A percentile compares a stretch with the other conserved stretches of the same genome.
Conservation (phyloP, 2,113 vertebrate genomes). For the Petromus typicus region DNA sequence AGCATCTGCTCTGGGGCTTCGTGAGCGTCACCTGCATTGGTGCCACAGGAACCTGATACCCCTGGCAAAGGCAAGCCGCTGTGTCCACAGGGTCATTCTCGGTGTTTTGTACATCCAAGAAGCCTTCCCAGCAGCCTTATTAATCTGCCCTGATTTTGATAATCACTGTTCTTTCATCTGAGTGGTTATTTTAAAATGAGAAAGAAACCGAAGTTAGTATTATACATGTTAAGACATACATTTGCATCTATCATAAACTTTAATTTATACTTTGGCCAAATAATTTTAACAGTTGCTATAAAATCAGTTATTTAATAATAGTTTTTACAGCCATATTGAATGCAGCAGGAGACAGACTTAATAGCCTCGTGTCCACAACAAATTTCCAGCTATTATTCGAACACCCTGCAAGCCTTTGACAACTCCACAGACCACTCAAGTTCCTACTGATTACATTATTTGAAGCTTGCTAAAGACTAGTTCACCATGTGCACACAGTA, state of each 20-base stretch:
- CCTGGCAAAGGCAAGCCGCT: slow-evolving; percentile 56
- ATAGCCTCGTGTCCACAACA: slow-evolving; percentile 80
- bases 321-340: slow-evolving; percentile 82
- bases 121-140: slow-evolving; percentile 77
- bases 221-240: slow-evolving; percentile 77
- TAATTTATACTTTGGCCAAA: slow-evolving; percentile 86
- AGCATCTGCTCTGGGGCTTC: not conserved
- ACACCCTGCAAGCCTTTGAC: slow-evolving; percentile 69
- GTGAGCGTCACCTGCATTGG: not conserved
- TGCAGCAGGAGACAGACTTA: slow-evolving; percentile 76
- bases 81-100: slow-evolving; percentile 67
- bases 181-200: slow-evolving; percentile 78
- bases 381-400: slow-evolving; percentile 81
- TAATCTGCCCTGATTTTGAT: slow-evolving; percentile 80
- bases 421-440: slow-evolving; percentile 78
- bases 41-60: not conserved
- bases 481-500: slow-evolving; percentile 70
- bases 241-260: slow-evolving; percentile 84
- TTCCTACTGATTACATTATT: slow-evolving; percentile 79
- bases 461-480: slow-evolving; percentile 73
- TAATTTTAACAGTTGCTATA: slow-evolving; percentile 83
- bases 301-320: slow-evolving; percentile 86
- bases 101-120: slow-evolving; percentile 72
- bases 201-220: slow-evolving; percentile 79
- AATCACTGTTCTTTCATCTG: slow-evolving; percentile 76